Conservation (phyloP, 2,113 vertebrate genomes). For the Lucifuga dentata region DNA sequence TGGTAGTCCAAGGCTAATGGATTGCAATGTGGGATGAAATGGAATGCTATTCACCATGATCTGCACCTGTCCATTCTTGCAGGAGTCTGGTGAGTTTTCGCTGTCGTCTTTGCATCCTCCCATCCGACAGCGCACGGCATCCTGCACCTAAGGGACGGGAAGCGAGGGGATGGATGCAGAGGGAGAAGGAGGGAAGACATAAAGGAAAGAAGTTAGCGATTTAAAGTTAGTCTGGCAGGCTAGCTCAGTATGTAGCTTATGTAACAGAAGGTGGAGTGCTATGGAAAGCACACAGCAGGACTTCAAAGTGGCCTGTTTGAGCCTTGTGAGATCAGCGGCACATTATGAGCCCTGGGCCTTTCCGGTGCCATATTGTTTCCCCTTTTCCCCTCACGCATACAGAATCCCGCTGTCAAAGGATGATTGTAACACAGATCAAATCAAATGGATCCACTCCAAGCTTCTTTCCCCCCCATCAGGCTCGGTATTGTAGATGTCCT, state of each 20-base stretch:
- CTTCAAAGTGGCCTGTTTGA: constrained; percentile 57
- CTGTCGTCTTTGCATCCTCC: constrained; percentile 97
- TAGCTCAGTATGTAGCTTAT: constrained; percentile 26
- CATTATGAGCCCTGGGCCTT: constrained; percentile 33
- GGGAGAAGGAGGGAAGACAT: constrained; percentile 28
- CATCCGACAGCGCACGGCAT: constrained; percentile 96
- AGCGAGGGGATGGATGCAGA: constrained; percentile 19
- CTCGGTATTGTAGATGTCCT: constrained; percentile 46
- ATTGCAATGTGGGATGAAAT: constrained; percentile 73
- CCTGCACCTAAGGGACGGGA: constrained; percentile 88
- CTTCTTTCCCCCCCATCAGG: neutral
- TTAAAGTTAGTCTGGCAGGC: constrained; percentile 37
- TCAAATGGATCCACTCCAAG: constrained; percentile 38
- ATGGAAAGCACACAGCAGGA: constrained; percentile 26
- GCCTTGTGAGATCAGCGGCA: constrained; percentile 37
- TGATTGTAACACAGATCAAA: constrained; percentile 24
- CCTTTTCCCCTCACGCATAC: constrained; percentile 50
- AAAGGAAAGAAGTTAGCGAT: constrained; percentile 55
- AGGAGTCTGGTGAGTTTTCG: constrained; percentile 97
- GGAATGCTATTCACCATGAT: constrained; percentile 95
- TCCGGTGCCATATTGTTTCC: constrained; percentile 46
- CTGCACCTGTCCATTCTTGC: constrained; percentile 99
- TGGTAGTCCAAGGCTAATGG: constrained; percentile 31
- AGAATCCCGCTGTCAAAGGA: constrained; percentile 21
- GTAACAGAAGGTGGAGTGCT: constrained; percentile 27